Base-by-base conservation (phyloP, 2,113 vertebrate genomes). In the Notechis scutatus region DNA sequence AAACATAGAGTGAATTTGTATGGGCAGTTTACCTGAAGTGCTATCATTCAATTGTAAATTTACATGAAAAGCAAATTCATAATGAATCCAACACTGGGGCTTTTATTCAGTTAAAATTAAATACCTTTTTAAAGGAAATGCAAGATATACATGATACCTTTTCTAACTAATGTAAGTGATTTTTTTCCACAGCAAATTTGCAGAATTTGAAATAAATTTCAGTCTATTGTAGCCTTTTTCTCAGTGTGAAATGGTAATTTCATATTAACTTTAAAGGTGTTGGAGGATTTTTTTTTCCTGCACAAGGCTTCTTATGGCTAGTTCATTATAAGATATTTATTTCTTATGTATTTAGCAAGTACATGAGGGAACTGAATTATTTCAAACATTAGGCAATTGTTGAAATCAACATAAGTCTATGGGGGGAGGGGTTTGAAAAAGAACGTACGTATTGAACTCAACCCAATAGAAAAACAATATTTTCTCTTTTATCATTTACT, bases 101-200 rank as follows among this genome's bases (percentile, higher is more conserved):
- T 56, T 91, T 50, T 42, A n/a, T 91, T 93, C 54, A 94, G 47
- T 45, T 94, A 90, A 64, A 96, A 94, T 92, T 5, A 92, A 87
- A 90, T 24, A 0, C 0, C 6, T 85, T 94, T 94, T 90, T 64
- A 91, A 93, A 26, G 34, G 81, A 94, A 96, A 94, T 93, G 92
- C 92, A 95, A 89, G 85, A 29, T 24, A 91, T 88, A 0, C 7
- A 21, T 21, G 92, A 94, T 88, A 59, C 88, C 29, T 56, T 29
- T 89, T 54, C 91, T 92, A 95, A 93, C 89, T 4, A 34, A 92
- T 89, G 34, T 59, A 26, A 90, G 9, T 3, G 0, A 1, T 11
- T 29, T 20, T 95, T 69, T 74, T 94, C 89, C 18, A 34, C n/a
- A 94, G 20, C 2, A 93, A 91, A 23, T 90, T 24, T 93, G 12